A percentile compares a stretch with the other conserved stretches of the same genome.
Conservation (phyloP, 2,797 vertebrate species). For the Urocyon cinereoargenteus region DNA sequence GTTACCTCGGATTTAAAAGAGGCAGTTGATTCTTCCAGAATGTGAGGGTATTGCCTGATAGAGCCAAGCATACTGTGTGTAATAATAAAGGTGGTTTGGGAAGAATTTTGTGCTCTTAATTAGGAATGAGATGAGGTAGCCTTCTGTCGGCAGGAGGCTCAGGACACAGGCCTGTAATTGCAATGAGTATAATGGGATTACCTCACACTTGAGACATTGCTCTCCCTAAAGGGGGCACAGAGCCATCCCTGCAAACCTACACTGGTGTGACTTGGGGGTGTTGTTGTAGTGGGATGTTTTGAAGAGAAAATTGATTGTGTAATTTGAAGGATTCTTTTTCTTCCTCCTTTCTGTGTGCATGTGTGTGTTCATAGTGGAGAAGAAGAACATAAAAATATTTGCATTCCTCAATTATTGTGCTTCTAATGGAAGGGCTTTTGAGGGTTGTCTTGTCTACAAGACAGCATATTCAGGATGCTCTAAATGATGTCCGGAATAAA, state of each 20-base stretch:
- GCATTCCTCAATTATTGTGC: slow-evolving; percentile 10
- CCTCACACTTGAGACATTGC: slow-evolving; percentile 83
- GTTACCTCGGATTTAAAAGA: slow-evolving; percentile 85
- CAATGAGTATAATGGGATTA: slow-evolving; percentile 85
- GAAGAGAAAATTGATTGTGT: background rate
- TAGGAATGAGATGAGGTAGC: slow-evolving; percentile 84
- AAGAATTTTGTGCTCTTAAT: slow-evolving; percentile 86
- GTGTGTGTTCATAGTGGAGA: background rate
- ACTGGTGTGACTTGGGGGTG: background rate
- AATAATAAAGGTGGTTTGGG: slow-evolving; percentile 86
- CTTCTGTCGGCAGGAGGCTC: slow-evolving; percentile 83
- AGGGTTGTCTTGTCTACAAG: slow-evolving; percentile 52
- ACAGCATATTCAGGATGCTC: slow-evolving; percentile 23
- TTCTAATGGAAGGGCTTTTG: slow-evolving; percentile 39
- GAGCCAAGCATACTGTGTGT: slow-evolving; percentile 78
- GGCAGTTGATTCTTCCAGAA: slow-evolving; percentile 80
- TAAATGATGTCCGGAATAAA: slow-evolving; percentile 64
- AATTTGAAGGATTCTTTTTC: background rate
- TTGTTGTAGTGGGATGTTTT: background rate
- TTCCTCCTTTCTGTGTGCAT: background rate
- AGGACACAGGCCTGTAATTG: slow-evolving; percentile 82
- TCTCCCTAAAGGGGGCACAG: slow-evolving; percentile 75
- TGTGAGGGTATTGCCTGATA: slow-evolving; percentile 78
- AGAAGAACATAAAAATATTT: slow-evolving; percentile 14
- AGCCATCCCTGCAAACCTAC: background rate